Evolutionary conservation across 2,888 invertebrate genomes (phyloP).

Genomic region (Lepidochrysops patricia): DNA sequence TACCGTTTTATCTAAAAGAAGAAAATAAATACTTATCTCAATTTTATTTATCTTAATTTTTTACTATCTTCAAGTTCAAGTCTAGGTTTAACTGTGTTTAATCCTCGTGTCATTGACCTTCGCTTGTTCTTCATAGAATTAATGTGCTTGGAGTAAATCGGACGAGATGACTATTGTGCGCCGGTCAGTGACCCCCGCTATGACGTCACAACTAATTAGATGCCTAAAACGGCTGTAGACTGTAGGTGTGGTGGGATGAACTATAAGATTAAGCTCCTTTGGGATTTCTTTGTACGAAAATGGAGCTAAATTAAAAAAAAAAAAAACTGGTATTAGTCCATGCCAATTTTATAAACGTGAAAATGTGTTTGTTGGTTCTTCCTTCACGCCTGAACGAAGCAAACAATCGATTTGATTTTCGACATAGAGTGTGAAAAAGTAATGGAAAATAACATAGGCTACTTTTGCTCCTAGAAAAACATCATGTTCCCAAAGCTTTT

Average conservation of each 20-base stretch:
- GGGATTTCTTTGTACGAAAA: no score
- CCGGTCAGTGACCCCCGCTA: slow-evolving; percentile 7
- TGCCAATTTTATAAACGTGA: no score
- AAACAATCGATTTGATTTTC: no score
- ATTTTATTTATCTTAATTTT: background rate
- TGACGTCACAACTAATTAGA: background rate
- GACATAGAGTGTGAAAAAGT: no score
- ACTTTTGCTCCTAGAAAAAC: no score
- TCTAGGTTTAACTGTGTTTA: background rate
- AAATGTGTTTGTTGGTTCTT: no score
- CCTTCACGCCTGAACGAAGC: no score
- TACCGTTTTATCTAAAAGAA: no score
- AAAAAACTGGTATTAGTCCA: no score
- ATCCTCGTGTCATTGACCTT: background rate
- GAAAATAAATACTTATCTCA: background rate
- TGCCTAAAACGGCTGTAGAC: background rate
- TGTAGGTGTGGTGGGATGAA: background rate
- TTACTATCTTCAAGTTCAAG: background rate
- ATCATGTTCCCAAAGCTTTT: no score
- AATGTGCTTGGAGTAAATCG: slow-evolving; percentile 10
- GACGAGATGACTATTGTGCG: slow-evolving; percentile 8
- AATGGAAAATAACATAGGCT: no score
- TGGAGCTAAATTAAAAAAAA: no score
- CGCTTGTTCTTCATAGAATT: background rate
- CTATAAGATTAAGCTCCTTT: background rate